Percentiles rank a stretch among this genome's conserved stretches.
These are phyloP conservation scores for Sebastes kiyomatsui DNA, from an alignment of 2,797 vertebrate species.

Conservation along the genomic window DNA sequence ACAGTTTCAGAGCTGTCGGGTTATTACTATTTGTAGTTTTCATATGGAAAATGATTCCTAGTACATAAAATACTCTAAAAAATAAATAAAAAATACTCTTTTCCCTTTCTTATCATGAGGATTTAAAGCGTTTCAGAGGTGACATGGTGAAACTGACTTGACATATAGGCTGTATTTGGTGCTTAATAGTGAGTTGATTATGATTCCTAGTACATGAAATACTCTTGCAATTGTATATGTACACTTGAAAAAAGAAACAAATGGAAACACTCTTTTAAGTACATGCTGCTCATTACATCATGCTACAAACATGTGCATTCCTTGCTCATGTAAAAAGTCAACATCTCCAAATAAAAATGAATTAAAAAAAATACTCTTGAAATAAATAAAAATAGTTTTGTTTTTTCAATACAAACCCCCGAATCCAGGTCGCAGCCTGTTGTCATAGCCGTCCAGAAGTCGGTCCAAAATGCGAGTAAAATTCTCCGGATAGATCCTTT, in stretches of 20 bases:
- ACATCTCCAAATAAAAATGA: too few relatives aligned
- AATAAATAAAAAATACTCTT: background rate
- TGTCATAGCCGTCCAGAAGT: constrained; percentile 98
- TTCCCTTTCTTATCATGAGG: background rate
- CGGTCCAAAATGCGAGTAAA: constrained; percentile 96
- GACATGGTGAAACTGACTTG: background rate
- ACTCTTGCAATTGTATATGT: background rate
- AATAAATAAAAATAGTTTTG: background rate
- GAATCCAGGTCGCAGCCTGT: constrained; percentile 97
- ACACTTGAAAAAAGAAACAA: too few relatives aligned
- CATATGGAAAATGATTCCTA: background rate
- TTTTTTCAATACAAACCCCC: constrained; percentile 85
- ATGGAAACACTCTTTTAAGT: too few relatives aligned
- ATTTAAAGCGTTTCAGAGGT: background rate
- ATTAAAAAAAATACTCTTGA: too few relatives aligned
- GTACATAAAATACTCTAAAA: background rate
- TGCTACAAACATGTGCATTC: too few relatives aligned
- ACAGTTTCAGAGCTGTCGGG: background rate
- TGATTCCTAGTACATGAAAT: background rate
- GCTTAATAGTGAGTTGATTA: background rate
- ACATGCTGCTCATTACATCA: too few relatives aligned
- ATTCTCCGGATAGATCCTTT: constrained; percentile 95
- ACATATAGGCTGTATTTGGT: background rate
- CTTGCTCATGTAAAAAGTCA: too few relatives aligned
- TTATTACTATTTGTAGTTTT: background rate